Evolutionary conservation across 2,888 invertebrate species (phyloP).

Genomic region (Aplocera efformata): DNA sequence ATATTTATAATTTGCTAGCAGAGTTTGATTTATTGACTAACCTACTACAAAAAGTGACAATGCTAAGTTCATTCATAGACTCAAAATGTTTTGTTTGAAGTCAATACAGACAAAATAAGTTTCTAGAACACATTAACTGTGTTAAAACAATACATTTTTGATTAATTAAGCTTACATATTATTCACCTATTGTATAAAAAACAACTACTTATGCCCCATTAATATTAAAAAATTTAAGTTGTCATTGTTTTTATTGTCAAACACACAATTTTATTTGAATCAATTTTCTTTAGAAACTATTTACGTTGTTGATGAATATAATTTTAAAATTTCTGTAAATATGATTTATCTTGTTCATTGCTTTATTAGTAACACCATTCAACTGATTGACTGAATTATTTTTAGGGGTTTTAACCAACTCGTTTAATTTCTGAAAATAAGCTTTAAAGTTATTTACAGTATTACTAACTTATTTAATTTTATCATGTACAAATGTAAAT

Average conservation of each 20-base stretch:
- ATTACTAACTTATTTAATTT: constrained; percentile 76
- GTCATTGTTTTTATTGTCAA: neutral
- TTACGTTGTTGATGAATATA: constrained; percentile 1
- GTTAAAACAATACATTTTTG: no score
- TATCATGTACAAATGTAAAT: constrained; percentile 73
- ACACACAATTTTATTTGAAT: neutral
- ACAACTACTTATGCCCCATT: no score
- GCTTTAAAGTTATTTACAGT: constrained; percentile 78
- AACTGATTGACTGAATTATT: constrained; percentile 58
- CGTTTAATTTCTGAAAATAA: constrained; percentile 48
- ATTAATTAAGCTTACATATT: no score
- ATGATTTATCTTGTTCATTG: constrained; percentile 11
- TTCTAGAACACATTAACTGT: no score
- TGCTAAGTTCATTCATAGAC: no score
- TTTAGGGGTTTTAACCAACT: constrained; percentile 35
- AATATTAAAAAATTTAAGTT: constrained; percentile 39
- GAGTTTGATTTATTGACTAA: no score
- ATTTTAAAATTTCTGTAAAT: constrained; percentile 9
- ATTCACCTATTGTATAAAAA: no score
- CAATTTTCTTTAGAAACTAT: constrained; percentile 5
- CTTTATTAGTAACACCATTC: constrained; percentile 25
- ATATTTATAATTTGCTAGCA: no score
- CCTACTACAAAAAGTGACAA: no score
- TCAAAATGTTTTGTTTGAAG: no score
- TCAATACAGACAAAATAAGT: no score